Conservation (phyloP, 1,140 invertebrate species). For the Aphelinus certus region DNA sequence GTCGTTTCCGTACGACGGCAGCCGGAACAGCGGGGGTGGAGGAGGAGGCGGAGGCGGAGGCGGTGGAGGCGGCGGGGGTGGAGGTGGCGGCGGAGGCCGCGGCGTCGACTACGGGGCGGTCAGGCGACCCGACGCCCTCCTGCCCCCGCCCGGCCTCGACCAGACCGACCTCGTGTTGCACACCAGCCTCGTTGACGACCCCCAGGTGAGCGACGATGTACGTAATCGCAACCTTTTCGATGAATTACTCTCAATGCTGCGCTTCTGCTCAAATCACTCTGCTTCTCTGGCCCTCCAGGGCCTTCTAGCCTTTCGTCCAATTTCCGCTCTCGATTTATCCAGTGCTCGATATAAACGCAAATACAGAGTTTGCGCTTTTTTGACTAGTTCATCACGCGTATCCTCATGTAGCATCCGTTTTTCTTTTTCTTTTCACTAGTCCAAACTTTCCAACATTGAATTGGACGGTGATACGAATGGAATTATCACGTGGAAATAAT, state of each 20-base stretch:
- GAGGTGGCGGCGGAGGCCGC: conserved; percentile 56
- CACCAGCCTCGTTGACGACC: conserved; percentile 66
- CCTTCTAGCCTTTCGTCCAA: too few species aligned
- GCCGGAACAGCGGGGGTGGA: conserved; percentile 62
- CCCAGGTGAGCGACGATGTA: conserved; percentile 67
- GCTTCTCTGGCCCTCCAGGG: too few species aligned
- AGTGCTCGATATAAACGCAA: too few species aligned
- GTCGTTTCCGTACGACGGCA: conserved; percentile 67
- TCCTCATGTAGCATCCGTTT: background rate
- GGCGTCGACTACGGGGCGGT: conserved; percentile 65
- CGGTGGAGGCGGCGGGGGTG: conserved; percentile 62
- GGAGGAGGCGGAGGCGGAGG: conserved; percentile 63
- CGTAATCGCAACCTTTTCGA: conserved; percentile 58
- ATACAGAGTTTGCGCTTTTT: too few species aligned
- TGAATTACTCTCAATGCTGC: too few species aligned
- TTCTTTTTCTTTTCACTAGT: background rate
- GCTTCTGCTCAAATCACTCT: too few species aligned
- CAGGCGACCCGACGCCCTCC: conserved; percentile 70
- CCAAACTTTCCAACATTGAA: too few species aligned
- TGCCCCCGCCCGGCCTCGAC: conserved; percentile 67
- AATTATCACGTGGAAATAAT: too few species aligned
- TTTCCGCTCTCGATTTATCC: too few species aligned
- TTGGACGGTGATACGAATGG: too few species aligned
- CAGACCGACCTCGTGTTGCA: conserved; percentile 64
- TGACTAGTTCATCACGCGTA: too few species aligned